Evolutionary conservation across 2,113 vertebrate species (phyloP), one percentile per base, ranked within the genome.

Genomic region (Vulpes ferrilata): DNA sequence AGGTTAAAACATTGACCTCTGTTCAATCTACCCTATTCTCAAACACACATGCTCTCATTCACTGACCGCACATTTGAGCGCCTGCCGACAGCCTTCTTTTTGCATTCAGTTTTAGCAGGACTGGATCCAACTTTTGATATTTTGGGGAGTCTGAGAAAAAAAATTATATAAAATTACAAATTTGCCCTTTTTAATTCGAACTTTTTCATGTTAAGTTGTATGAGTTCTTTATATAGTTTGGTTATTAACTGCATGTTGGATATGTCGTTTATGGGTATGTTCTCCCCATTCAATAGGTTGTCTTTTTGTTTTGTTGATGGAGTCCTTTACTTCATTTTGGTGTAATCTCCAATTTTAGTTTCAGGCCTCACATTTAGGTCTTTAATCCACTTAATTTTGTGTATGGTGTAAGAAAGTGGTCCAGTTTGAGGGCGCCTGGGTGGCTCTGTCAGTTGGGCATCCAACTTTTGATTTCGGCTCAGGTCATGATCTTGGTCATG

Each of bases 31-130:
- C 22, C 7, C 27, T 64, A 16, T 73, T 67, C 74, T 59, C 48
- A 76, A 35, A 57, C 13, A 82, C n/a, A 80, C 38, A 57, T 9
- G 15, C 23, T 83, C 35, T 78, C 59, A 69, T 43, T 89, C 38
- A 27, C 48, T 78, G 16, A 9, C 62, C 22, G 7, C 19, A 60
- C 55, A 71, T 38, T 48, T 59, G 57, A 57, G 22, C 65, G 11
- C 48, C 51, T 65, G 51, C 20, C 30, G 12, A 57, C 4, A n/a
- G 12, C 11, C 74, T 48, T 87, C 53, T 67, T 79, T 74, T 62
- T 85, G 30, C 23, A 79, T 57, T 93, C n/a, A 17, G 23, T 84
- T 84, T 88, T 93, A 83, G 55, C 32, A 92, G 60, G n/a, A 78
- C 12, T 90, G 19, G 19, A 85, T 89, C 30, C 57, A 93, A 59